phyloP scores from a whole-genome alignment of 2,113 vertebrate genomes.

The Sarotherodon lohbergeri region DNA sequence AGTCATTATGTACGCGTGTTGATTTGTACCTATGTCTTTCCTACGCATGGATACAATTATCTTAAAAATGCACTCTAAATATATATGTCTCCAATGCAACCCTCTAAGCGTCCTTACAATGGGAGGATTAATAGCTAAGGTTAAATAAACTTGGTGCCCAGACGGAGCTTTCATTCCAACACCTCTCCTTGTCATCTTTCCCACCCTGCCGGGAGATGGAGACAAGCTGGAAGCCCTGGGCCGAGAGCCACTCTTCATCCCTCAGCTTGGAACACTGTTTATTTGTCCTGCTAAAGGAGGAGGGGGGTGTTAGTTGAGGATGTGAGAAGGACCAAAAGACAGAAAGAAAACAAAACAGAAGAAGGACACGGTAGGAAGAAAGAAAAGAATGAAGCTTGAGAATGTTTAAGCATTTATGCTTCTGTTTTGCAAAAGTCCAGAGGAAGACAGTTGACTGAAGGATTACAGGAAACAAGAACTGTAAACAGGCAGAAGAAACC shows the following conservation, averaged over 20 bases:
- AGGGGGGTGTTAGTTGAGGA: conserved; percentile 12
- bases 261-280: conserved; percentile 46
- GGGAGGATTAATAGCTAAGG: conserved; percentile 41
- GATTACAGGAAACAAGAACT: not conserved
- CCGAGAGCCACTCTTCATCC: conserved; percentile 15
- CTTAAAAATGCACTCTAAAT: not conserved
- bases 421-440: not conserved
- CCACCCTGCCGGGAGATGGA: conserved; percentile 35
- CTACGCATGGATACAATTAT: not conserved
- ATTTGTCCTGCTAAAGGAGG: conserved; percentile 49
- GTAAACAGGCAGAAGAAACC: not conserved
- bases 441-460: not conserved
- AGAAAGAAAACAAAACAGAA: not conserved
- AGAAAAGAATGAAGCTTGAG: not conserved
- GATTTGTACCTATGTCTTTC: not conserved
- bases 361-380: not conserved
- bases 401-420: not conserved
- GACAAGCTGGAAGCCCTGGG: conserved; percentile 48
- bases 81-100: not conserved
- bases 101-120: not conserved
- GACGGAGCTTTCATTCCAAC: conserved; percentile 49
- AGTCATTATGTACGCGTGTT: conserved; percentile 13
- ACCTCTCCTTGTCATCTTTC: conserved; percentile 45
- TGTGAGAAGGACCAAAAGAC: not conserved
- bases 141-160: conserved; percentile 50